Base-by-base conservation (phyloP, 2,797 vertebrate species). In the Buceros bicornis region DNA sequence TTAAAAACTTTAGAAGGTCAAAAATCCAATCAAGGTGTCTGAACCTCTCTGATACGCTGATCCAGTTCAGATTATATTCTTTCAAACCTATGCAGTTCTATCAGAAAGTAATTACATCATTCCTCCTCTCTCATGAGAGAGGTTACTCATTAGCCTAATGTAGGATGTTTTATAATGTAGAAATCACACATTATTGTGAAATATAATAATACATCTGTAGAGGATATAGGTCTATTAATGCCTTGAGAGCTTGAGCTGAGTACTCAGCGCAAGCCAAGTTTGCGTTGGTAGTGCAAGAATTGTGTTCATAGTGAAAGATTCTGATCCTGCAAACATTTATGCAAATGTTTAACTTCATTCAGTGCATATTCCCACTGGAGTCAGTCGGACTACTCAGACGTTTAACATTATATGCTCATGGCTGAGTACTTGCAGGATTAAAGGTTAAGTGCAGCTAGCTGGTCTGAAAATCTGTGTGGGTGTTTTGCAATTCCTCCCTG, bases 391-490 rank as follows among this genome's bases (percentile, higher is more conserved):
- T 89, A 90, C 92, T 97, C 86, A 95, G 40, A 96, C 35, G 4
- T 92, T 96, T 77, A 87, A 96, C 96, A 97, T 95, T 90, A 94
- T 89, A 89, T 56, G 81, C 89, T 96, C 66, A 87, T 92, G 92
- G 86, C 74, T 96, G 92, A 94, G 88, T 89, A 96, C 90, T 97
- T 94, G 95, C 78, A 82, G 92, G 95, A 92, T 92, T 95, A 96
- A 94, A 96, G 95, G 96, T 96, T 97, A 97, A 97, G 95, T 95
- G 95, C 93, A 95, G 89, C 94, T 96, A 95, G 89, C 81, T 96
- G 92, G 93, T 95, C 87, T 97, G 82, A 95, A 97, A 97, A 93
- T 95, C 95, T 86, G 4, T 82, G 95, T 95, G 96, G 95, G 89
- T 94, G 95, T 95, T 97, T 96, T 74, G 92, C 89, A 95, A 78